Evolutionary conservation across 2,113 vertebrate species (phyloP).

Genomic region (Callospermophilus lateralis): DNA sequence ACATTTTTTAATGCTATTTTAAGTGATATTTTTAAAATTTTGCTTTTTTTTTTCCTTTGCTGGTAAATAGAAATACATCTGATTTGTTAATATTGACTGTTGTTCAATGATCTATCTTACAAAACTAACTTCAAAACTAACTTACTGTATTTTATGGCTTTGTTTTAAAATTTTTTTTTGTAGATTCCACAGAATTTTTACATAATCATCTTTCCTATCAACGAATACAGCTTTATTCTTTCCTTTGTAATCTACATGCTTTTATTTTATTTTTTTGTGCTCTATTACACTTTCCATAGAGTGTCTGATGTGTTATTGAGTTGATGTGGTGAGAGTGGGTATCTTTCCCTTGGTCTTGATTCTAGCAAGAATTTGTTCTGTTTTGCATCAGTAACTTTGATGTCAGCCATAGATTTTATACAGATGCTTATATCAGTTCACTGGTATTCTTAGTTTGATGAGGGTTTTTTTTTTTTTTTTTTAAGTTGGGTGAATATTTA

Average conservation of each 20-base stretch:
- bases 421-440: background rate
- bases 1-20: background rate
- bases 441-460: background rate
- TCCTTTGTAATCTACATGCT: background rate
- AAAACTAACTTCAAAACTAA: slow-evolving; percentile 4
- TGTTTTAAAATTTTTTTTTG: background rate
- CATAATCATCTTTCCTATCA: background rate
- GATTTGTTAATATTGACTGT: background rate
- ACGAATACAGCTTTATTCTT: background rate
- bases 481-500: background rate
- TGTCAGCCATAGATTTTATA: background rate
- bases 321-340: background rate
- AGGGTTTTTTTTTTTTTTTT: background rate
- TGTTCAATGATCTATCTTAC: background rate
- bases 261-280: background rate
- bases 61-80: background rate
- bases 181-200: background rate
- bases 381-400: background rate
- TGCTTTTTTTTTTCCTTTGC: background rate
- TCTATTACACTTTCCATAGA: background rate
- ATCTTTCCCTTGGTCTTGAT: background rate
- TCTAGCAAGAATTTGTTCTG: background rate
- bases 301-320: background rate
- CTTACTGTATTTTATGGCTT: background rate
- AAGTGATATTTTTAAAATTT: background rate